Evolutionary conservation across 1,140 invertebrate species (phyloP).

Genomic region (Linepithema humile): DNA sequence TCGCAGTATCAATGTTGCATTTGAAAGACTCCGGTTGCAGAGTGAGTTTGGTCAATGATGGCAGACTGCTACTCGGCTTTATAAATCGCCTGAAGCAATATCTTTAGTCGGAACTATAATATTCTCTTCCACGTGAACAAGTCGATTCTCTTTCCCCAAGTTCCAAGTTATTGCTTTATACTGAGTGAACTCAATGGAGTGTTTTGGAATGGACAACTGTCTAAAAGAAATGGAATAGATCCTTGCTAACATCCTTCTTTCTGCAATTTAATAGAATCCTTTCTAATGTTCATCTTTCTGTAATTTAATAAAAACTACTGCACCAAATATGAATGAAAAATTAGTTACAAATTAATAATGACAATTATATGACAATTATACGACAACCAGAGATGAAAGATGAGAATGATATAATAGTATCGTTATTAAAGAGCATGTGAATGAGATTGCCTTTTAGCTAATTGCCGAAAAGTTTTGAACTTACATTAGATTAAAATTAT

Average conservation of each 20-base stretch:
- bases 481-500: neutral
- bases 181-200: neutral
- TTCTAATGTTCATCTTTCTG: neutral
- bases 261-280: no score
- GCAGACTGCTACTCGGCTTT: neutral
- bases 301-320: neutral
- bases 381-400: no score
- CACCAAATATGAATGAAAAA: neutral
- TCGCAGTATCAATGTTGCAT: neutral
- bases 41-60: neutral
- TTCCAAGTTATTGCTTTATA: constrained; percentile 18
- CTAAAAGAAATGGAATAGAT: constrained; percentile 2
- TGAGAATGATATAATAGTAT: neutral
- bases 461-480: neutral
- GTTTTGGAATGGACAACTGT: neutral
- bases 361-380: neutral
- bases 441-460: neutral
- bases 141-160: neutral
- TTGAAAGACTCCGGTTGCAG: neutral
- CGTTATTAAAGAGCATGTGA: neutral
- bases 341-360: neutral
- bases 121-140: neutral
- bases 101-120: neutral
- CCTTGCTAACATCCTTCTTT: no score
- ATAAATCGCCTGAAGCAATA: constrained; percentile 10